phyloP scores from a whole-genome alignment of 1,140 invertebrate species.

The Drosophila repletoides region DNA sequence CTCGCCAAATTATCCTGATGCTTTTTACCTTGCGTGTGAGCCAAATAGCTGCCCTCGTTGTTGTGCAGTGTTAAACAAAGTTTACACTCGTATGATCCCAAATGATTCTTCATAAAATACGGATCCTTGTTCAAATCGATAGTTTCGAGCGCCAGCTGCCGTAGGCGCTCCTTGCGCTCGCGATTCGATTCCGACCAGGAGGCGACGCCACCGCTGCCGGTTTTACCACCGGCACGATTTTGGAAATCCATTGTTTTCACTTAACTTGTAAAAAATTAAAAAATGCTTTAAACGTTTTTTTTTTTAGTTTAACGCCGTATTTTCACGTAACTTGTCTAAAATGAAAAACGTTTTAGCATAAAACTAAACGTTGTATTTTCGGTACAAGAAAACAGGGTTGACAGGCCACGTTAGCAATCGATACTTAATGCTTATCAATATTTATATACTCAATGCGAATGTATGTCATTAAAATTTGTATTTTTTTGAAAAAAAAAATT shows the following conservation, averaged over 20 bases:
- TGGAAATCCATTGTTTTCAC: constrained; percentile 93
- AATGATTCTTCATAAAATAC: constrained; percentile 99
- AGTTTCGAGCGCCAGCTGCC: constrained; percentile 98
- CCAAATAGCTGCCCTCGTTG: constrained; percentile 99
- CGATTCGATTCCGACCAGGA: constrained; percentile 99
- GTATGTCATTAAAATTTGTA: too few species aligned
- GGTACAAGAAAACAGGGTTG: constrained; percentile 45
- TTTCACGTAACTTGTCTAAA: too few species aligned
- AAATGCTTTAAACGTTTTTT: not conserved
- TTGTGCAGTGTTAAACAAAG: constrained; percentile 99
- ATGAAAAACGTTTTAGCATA: too few species aligned
- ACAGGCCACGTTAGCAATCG: not conserved
- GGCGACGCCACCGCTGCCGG: constrained; percentile 98
- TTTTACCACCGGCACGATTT: constrained; percentile 98
- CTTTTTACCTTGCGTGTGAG: constrained; percentile 99
- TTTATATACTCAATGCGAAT: not conserved
- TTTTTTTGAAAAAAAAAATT: not conserved
- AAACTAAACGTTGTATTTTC: too few species aligned
- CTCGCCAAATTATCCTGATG: constrained; percentile 99
- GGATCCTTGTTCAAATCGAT: constrained; percentile 99
- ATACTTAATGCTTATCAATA: too few species aligned
- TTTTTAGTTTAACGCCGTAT: not conserved
- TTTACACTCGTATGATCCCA: constrained; percentile 99
- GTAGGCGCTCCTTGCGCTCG: constrained; percentile 96
- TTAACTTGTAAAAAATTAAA: constrained; percentile 17